These are phyloP conservation scores for Panopea generosa DNA, from an alignment of 2,888 invertebrate species.

Conservation along the genomic window DNA sequence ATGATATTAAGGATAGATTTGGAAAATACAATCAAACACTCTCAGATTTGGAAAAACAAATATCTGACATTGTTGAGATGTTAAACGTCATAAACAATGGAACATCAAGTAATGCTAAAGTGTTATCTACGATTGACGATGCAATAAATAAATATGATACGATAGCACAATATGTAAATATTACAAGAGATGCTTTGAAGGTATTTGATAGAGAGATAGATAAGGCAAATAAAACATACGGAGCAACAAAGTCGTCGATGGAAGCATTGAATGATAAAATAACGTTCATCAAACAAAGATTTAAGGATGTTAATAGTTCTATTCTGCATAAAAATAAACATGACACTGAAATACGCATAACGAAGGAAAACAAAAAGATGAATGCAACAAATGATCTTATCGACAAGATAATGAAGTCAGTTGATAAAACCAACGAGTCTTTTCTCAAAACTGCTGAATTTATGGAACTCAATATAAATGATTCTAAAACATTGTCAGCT, in stretches of 20 bases:
- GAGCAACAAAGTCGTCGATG: not conserved
- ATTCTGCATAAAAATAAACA: not conserved
- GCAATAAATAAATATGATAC: no score
- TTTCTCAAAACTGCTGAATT: not conserved
- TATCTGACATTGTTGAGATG: no score
- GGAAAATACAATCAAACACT: constrained; percentile 24
- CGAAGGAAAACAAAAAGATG: not conserved
- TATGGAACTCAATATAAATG: not conserved
- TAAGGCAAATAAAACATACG: no score
- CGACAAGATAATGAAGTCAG: not conserved
- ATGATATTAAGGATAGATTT: constrained; percentile 30
- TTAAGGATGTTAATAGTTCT: not conserved
- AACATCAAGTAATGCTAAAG: no score
- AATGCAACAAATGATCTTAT: not conserved
- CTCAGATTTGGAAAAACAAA: not conserved
- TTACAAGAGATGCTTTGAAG: no score
- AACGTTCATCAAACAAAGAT: not conserved
- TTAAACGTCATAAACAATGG: no score
- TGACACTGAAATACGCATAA: not conserved
- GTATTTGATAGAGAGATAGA: no score
- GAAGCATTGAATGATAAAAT: not conserved
- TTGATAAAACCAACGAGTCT: not conserved
- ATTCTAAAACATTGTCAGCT: not conserved
- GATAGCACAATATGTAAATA: no score
- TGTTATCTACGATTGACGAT: no score